A percentile compares a stretch with the other conserved stretches of the same genome.
These are phyloP conservation scores for Leiothrix lutea DNA, from an alignment of 2,113 vertebrate genomes.

Conservation along the genomic window DNA sequence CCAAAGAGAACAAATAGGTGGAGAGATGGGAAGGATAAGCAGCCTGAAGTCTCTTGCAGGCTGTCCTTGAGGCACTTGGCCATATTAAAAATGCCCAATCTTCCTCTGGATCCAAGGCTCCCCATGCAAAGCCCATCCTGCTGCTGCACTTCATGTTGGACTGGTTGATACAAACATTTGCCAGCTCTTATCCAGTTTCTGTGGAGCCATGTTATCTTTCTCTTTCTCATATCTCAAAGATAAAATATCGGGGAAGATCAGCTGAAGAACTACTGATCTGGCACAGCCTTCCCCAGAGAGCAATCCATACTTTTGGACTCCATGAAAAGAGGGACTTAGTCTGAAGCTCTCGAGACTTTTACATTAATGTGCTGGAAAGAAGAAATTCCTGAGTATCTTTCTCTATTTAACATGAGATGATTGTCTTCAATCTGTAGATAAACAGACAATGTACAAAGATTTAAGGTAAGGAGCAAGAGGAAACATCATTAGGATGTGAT, in stretches of 20 bases:
- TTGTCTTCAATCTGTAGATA: background rate
- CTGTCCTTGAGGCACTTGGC: background rate
- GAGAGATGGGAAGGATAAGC: background rate
- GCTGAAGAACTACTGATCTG: background rate
- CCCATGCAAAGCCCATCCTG: background rate
- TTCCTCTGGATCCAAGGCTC: background rate
- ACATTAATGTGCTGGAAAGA: background rate
- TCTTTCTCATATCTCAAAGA: background rate
- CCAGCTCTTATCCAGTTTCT: background rate
- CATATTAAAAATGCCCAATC: background rate
- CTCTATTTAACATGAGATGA: background rate
- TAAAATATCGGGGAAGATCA: background rate
- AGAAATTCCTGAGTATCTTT: background rate
- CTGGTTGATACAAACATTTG: background rate
- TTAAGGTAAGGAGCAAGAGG: background rate
- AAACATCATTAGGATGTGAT: background rate
- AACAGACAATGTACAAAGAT: background rate
- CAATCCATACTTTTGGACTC: background rate
- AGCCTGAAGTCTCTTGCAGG: background rate
- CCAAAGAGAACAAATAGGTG: background rate
- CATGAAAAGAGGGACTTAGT: background rate
- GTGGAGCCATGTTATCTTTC: fast-evolving
- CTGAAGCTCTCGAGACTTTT: background rate
- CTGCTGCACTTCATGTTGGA: background rate
- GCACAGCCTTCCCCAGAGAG: background rate